phyloP scores from a whole-genome alignment of 2,888 invertebrate genomes.

The Synergus laeviventris region DNA sequence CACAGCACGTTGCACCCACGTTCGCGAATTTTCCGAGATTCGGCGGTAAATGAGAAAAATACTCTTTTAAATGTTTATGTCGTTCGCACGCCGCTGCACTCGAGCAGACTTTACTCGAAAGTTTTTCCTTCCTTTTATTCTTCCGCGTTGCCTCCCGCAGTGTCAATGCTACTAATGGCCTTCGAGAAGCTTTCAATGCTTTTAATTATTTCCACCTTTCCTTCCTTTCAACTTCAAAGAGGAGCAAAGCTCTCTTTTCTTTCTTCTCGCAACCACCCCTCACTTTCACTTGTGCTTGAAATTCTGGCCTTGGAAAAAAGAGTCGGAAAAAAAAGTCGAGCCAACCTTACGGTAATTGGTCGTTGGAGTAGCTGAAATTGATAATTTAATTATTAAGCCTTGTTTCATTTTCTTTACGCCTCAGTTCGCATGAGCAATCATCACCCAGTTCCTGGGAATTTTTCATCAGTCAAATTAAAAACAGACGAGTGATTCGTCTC shows the following conservation, averaged over 20 bases:
- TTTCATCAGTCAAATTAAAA: not conserved
- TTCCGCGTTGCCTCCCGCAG: slow-evolving; percentile 53
- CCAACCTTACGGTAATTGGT: slow-evolving; percentile 60
- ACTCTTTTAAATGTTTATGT: slow-evolving; percentile 67
- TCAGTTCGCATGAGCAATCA: not conserved
- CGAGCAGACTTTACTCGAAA: slow-evolving; percentile 40
- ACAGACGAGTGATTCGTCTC: not conserved
- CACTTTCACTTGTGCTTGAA: slow-evolving; percentile 23
- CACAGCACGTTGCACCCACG: slow-evolving; percentile 46
- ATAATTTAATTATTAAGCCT: slow-evolving; percentile 61
- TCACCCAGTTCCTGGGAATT: not conserved
- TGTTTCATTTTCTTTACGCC: not conserved
- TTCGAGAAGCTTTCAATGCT: slow-evolving; percentile 67
- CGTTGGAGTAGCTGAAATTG: slow-evolving; percentile 59
- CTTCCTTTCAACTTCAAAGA: slow-evolving; percentile 56
- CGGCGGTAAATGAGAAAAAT: slow-evolving; percentile 61
- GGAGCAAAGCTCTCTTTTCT: slow-evolving; percentile 45
- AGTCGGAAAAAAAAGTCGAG: slow-evolving; percentile 48
- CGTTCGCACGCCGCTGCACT: slow-evolving; percentile 58
- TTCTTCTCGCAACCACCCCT: slow-evolving; percentile 32
- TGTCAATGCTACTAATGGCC: slow-evolving; percentile 65
- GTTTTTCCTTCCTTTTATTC: slow-evolving; percentile 46
- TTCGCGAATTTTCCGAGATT: slow-evolving; percentile 54
- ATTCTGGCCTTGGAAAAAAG: slow-evolving; percentile 49
- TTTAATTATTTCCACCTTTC: slow-evolving; percentile 71